These are phyloP conservation scores for Pristionchus japonicus DNA, from an alignment of 2,888 invertebrate genomes.

Conservation along the genomic window DNA sequence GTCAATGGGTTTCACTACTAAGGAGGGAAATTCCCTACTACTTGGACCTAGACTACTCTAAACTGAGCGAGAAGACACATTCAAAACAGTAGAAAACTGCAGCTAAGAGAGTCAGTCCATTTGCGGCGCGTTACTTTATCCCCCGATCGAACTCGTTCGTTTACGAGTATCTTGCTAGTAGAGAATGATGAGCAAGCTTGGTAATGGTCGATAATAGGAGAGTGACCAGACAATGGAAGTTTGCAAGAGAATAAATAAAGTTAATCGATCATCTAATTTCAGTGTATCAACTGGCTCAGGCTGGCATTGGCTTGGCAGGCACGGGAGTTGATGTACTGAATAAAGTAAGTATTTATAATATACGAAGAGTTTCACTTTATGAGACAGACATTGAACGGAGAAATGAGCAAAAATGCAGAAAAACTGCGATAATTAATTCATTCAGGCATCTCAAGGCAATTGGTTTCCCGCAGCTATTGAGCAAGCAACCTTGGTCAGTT, in stretches of 20 bases:
- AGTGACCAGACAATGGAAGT: not conserved
- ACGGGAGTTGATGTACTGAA: slow-evolving; percentile 44
- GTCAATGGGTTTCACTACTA: not conserved
- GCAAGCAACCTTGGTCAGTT: slow-evolving; percentile 38
- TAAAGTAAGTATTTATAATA: not conserved
- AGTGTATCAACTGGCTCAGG: slow-evolving; percentile 46
- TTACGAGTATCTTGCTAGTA: slow-evolving; percentile 1
- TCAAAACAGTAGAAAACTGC: not conserved
- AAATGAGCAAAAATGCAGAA: no score
- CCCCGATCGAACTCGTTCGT: slow-evolving; percentile 26
- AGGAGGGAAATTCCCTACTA: no score
- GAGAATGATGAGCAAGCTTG: not conserved
- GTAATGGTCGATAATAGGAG: not conserved
- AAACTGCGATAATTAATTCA: no score
- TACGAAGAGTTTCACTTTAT: not conserved
- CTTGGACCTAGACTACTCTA: no score
- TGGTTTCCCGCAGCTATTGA: slow-evolving; percentile 47
- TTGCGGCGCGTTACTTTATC: slow-evolving; percentile 38
- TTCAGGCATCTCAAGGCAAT: slow-evolving; percentile 45
- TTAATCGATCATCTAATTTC: not conserved
- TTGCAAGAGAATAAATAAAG: not conserved
- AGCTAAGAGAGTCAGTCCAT: not conserved
- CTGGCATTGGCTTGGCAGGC: slow-evolving; percentile 38
- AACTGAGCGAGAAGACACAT: no score
- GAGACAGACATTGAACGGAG: no score